Base-by-base conservation (phyloP, 2,797 vertebrate species). In the Acomys russatus region DNA sequence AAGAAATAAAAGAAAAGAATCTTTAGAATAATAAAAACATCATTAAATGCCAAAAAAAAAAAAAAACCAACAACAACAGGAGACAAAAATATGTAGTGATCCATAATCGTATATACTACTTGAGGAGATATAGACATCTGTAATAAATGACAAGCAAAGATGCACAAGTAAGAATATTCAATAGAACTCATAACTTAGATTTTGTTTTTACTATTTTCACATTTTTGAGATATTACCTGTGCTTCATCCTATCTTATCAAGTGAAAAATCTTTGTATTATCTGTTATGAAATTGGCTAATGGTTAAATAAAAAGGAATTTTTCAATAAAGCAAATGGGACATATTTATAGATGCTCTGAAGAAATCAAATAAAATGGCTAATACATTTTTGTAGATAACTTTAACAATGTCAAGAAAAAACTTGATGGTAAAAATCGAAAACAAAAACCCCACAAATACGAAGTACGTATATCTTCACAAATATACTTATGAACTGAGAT, bases 201-300 rank as follows among this genome's bases (percentile, higher is more conserved):
- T 23, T 56, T 5, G 44, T 83, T 0, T 23, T 61, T 20, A 82
- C 4, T 20, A 0, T 78, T 86, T 68, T 64, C 49, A 70, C 74
- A 15, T 30, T 22, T 3, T 71, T 30, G 51, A 12, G 87, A 93
- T 61, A 74, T 35, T 7, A 78, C 0, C 0, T 44, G 73, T 6
- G 17, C 4, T n/a, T 38, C 2, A n/a, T 1, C 9, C 20, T 12
- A 4, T 33, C 0, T 5, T 17, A 73, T 38, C 33, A 51, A n/a
- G 30, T 64, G 17, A 76, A 18, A 96, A 92, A 0, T 0, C 2
- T 61, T 78, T 86, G 11, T 14, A 28, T 4, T 56, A 3, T 74
- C 20, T 73, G 56, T 61, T 82, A 64, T 38, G 33, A 73, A 76
- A 8, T 49, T 2, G 25, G 38, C 6, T 33, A 89, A 3, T 88